These are phyloP conservation scores for Psittacula echo DNA, from an alignment of 2,797 vertebrate genomes.

Conservation along the genomic window DNA sequence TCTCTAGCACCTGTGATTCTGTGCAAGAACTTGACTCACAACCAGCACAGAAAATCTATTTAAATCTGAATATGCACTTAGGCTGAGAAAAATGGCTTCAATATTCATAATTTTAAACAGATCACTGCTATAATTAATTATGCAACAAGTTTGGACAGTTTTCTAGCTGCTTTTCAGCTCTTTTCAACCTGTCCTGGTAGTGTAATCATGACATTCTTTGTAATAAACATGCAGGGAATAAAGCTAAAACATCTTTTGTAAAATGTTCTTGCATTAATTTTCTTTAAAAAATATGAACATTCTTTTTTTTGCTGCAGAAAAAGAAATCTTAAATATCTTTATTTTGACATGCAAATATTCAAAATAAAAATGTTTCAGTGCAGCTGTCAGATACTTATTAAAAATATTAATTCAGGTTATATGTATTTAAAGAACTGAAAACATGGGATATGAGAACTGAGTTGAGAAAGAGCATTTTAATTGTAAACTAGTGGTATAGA, in stretches of 20 bases:
- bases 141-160: neutral
- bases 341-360: slow-evolving; percentile 42
- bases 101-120: neutral
- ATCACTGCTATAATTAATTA: neutral
- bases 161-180: neutral
- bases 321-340: neutral
- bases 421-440: slow-evolving; percentile 8
- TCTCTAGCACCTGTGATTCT: neutral
- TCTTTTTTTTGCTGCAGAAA: neutral
- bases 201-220: neutral
- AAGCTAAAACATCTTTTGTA: neutral
- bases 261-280: neutral
- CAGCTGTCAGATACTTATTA: slow-evolving; percentile 8
- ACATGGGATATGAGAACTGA: slow-evolving; percentile 14
- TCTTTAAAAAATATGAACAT: neutral
- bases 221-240: neutral
- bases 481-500: slow-evolving; percentile 49
- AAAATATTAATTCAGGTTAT: slow-evolving; percentile 59
- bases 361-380: slow-evolving; percentile 25
- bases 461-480: slow-evolving; percentile 22
- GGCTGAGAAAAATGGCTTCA: neutral
- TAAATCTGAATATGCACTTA: neutral
- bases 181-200: neutral
- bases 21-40: neutral
- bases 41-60: neutral